A percentile compares a stretch with the other conserved stretches of the same genome.
phyloP scores from a whole-genome alignment of 2,113 vertebrate genomes.

The Myotis brandtii region DNA sequence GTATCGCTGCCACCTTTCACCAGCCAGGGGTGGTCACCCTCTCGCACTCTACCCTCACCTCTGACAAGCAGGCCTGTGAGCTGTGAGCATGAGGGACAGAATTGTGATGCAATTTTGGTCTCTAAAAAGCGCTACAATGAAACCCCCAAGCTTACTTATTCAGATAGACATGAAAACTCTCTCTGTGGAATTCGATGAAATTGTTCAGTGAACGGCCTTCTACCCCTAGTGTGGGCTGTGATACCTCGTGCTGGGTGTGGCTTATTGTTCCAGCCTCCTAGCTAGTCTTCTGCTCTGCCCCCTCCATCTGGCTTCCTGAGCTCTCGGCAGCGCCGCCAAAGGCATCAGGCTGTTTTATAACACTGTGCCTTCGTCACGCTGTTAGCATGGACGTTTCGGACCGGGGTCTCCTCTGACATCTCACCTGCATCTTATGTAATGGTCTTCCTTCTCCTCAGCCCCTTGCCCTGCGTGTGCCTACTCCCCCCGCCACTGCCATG shows the following conservation, averaged over 20 bases:
- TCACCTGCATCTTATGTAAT: not conserved
- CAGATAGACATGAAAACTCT: not conserved
- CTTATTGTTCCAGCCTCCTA: not conserved
- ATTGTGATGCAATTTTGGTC: not conserved
- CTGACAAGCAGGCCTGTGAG: not conserved
- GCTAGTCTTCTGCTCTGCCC: not conserved
- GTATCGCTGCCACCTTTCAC: fast-evolving
- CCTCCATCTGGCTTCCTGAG: not conserved
- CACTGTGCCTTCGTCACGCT: not conserved
- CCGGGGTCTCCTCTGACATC: not conserved
- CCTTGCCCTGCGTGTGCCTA: fast-evolving
- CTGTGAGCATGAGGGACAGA: not conserved
- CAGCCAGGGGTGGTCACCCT: not conserved
- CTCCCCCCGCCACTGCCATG: not conserved
- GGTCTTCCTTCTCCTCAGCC: not conserved
- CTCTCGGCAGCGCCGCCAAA: not conserved
- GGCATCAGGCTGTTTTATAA: not conserved
- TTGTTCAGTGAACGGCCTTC: not conserved
- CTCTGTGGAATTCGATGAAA: not conserved
- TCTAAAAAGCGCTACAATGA: not conserved
- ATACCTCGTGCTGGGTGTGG: fast-evolving
- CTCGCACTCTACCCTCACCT: not conserved
- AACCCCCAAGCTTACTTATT: not conserved
- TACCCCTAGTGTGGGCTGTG: fast-evolving
- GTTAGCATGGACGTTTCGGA: not conserved